phyloP scores from a whole-genome alignment of 92 coral and sea anemone genomes.

The Diadumene lineata region DNA sequence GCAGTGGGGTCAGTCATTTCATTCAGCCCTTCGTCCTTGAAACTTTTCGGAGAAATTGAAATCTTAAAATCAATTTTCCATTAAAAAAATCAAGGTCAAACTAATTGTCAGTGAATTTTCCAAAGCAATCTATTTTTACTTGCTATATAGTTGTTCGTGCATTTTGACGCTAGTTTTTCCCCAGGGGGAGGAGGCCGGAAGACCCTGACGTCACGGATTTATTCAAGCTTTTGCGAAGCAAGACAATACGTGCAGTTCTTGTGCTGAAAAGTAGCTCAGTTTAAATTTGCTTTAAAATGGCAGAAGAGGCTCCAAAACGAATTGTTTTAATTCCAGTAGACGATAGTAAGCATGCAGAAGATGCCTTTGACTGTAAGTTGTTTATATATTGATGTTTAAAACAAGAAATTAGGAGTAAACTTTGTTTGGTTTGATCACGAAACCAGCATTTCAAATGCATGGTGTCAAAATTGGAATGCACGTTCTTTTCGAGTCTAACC shows the following conservation, averaged over 20 bases:
- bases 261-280: too few relatives aligned
- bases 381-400: not conserved
- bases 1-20: too few relatives aligned
- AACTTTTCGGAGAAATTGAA: too few relatives aligned
- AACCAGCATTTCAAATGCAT: not conserved
- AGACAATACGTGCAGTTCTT: not conserved
- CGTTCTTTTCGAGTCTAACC: not conserved
- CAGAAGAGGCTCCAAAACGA: constrained; percentile 6
- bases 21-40: too few relatives aligned
- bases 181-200: not conserved
- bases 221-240: not conserved
- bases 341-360: constrained; percentile 69
- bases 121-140: not conserved
- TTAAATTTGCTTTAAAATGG: too few relatives aligned
- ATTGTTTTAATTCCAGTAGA: constrained; percentile 72
- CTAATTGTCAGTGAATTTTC: too few relatives aligned
- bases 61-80: too few relatives aligned
- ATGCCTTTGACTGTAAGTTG: constrained; percentile 84
- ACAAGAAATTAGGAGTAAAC: not conserved
- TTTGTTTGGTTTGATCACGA: not conserved
- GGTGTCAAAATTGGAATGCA: not conserved
- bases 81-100: too few relatives aligned
- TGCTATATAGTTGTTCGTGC: not conserved
- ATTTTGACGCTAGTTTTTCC: not conserved
- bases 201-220: not conserved